Evolutionary conservation across 30 jellyfish, hydroid and myxozoan species (phyloP), one percentile per base, ranked within the genome.

Genomic region (Cassiopea xamachana): DNA sequence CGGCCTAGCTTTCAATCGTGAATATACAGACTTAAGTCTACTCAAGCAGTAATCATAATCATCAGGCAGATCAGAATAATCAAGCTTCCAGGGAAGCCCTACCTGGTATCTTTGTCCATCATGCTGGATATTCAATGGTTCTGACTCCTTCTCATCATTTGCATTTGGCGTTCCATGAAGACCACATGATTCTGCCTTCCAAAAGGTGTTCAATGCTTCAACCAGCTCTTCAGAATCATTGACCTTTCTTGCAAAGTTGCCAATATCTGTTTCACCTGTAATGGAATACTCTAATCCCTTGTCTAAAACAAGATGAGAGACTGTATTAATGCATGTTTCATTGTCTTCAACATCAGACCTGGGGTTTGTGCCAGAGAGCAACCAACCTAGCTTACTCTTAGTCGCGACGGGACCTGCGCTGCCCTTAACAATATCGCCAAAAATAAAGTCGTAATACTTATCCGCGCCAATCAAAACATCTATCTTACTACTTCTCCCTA

Each of bases 361-460:
- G 14, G 4, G 4, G 43, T 62, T 17, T 13, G 74, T 1, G 14
- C 94, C 94, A 3, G 94, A 75, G 2, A 87, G 58, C 70, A 87
- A 70, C 94, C 90, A 87, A 62, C 94, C 89, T 62, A 87, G 55
- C 62, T 87, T 87, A 77, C 94, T 87, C 48, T 61, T 50, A 62
- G 81, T 48, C 19, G 84, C 90, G 7, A 90, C 92, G n/a, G 94
- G 94, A 17, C 94, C 94, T 59, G 87, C 45, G 15, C 27, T 77
- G 8, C 94, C 94, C 47, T 77, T 87, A 48, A 87, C 77, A 43
- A 87, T 84, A 7, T 87, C 89, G 50, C 90, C 89, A 55, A 68
- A 1, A 75, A 87, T 85, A 43, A 87, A n/a, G 77, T 87, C 84
- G 60, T 87, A 69, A 77, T 87, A 87, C 44, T 72, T 70, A 67